A percentile compares a stretch with the other conserved stretches of the same genome.
Conservation (phyloP, 2,797 vertebrate species). For the Gallinago solitaria region DNA sequence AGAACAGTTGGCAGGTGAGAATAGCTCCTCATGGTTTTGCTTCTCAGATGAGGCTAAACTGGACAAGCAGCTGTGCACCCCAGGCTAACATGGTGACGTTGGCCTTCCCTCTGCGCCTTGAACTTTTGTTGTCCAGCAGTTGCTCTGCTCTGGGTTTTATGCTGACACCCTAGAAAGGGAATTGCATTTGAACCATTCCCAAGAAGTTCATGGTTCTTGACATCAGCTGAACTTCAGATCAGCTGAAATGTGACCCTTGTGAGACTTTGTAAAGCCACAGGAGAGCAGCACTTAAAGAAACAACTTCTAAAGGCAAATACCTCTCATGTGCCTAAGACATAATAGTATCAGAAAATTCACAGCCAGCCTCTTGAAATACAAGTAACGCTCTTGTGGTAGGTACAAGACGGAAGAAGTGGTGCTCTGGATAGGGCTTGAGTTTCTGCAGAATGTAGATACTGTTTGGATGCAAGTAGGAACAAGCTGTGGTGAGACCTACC, state of each 20-base stretch:
- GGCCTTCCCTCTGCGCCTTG: not conserved
- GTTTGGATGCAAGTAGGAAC: not conserved
- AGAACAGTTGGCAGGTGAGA: not conserved
- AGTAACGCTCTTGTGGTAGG: not conserved
- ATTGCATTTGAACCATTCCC: not conserved
- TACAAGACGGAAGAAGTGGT: constrained; percentile 26
- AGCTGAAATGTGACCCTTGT: not conserved
- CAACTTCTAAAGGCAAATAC: constrained; percentile 9
- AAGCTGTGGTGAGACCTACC: not conserved
- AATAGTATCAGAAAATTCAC: constrained; percentile 23
- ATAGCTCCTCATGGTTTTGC: not conserved
- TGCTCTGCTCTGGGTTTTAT: not conserved
- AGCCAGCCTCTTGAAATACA: not conserved
- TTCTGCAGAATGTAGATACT: not conserved
- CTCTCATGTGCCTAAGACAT: not conserved
- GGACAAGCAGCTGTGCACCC: not conserved
- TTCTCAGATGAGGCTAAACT: not conserved
- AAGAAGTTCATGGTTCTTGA: not conserved
- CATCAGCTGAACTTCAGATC: not conserved
- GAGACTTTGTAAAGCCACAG: not conserved
- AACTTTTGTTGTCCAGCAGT: not conserved
- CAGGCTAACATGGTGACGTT: not conserved
- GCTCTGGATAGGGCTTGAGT: not conserved
- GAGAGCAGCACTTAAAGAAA: not conserved
- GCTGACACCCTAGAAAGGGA: not conserved